Evolutionary conservation across 2,888 invertebrate species (phyloP).

Genomic region (Argyresthia goedartella): DNA sequence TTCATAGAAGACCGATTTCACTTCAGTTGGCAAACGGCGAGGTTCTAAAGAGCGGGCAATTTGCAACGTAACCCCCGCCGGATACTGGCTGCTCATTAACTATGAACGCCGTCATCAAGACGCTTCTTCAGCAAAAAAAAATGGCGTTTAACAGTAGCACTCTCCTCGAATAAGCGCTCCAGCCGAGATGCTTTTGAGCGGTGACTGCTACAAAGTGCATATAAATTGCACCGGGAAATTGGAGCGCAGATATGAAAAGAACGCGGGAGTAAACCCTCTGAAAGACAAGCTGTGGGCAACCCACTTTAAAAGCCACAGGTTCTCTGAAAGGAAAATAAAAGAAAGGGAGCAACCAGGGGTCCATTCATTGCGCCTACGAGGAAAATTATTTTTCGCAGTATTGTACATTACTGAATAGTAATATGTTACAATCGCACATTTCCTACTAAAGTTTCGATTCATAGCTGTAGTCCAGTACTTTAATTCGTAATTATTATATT

Average conservation of each 20-base stretch:
- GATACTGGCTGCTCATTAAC: constrained; percentile 67
- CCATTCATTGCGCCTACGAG: background rate
- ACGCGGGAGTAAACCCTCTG: constrained; percentile 38
- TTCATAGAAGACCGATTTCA: constrained; percentile 45
- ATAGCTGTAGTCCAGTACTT: no score
- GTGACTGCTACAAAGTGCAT: constrained; percentile 62
- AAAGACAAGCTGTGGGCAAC: constrained; percentile 46
- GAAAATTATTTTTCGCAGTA: no score
- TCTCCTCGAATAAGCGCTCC: constrained; percentile 49
- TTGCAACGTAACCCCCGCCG: constrained; percentile 53
- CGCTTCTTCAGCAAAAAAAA: constrained; percentile 60
- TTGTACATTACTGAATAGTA: no score
- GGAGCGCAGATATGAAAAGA: constrained; percentile 58
- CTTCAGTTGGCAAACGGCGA: constrained; percentile 48
- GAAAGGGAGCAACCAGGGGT: background rate
- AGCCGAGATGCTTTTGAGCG: constrained; percentile 50
- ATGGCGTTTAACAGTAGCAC: constrained; percentile 56
- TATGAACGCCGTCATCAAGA: constrained; percentile 68
- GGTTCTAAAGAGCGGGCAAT: constrained; percentile 56
- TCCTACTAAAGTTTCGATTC: no score
- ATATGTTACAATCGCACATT: no score
- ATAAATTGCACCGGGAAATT: constrained; percentile 64
- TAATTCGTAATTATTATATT: no score
- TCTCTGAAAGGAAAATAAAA: constrained; percentile 28
- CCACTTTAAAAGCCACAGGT: constrained; percentile 35